Conservation (phyloP, 2,113 vertebrate species). For the Rutilus rutilus region DNA sequence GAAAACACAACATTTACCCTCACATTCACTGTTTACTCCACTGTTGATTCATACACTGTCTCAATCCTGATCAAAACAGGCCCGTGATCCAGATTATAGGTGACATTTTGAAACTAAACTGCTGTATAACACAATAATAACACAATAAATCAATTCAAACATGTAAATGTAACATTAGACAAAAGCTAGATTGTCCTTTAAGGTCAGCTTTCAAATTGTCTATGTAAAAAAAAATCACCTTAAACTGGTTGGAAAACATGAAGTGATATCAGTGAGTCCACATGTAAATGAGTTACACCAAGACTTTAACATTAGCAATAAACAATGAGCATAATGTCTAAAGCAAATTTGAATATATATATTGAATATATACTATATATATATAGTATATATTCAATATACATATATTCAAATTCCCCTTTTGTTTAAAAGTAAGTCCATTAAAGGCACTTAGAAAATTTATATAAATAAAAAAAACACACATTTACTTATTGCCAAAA, state of each 20-base stretch:
- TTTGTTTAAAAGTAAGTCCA: background rate
- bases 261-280: background rate
- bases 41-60: background rate
- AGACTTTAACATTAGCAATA: background rate
- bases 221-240: background rate
- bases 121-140: background rate
- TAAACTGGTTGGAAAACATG: background rate
- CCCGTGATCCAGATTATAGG: background rate
- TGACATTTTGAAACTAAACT: background rate
- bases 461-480: background rate
- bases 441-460: background rate
- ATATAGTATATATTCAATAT: background rate
- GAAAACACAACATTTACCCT: conserved; percentile 1
- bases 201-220: background rate
- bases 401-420: no score
- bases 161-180: background rate
- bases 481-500: background rate
- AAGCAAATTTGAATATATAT: background rate
- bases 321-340: background rate
- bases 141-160: background rate
- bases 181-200: background rate
- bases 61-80: background rate
- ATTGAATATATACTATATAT: background rate
- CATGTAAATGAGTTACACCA: background rate
- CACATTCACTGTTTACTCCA: background rate